These are phyloP conservation scores for Catalaphyllia jardinei DNA, from an alignment of 64 coral and sea anemone genomes.

Conservation along the genomic window DNA sequence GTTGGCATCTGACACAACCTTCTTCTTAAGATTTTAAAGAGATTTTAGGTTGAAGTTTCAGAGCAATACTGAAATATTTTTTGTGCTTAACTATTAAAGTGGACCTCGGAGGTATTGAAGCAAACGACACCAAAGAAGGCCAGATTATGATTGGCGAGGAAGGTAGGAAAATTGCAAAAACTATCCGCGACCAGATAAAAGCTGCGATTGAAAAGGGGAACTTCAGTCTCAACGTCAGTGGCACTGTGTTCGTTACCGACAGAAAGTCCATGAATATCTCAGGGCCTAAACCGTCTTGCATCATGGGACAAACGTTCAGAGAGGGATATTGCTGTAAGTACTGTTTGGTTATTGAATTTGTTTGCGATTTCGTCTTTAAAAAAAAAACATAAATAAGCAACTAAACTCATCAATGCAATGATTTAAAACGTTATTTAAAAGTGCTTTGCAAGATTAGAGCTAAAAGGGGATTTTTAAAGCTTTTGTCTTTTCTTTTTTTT, in stretches of 20 bases:
- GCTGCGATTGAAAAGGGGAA: conserved; percentile 32
- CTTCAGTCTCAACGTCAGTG: conserved; percentile 32
- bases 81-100: background rate
- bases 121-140: background rate
- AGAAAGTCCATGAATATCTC: conserved; percentile 18
- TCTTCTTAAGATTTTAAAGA: background rate
- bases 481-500: too few species aligned
- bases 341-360: background rate
- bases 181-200: conserved; percentile 16
- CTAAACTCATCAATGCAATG: too few species aligned
- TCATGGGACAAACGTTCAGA: conserved; percentile 30
- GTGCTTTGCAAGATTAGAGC: too few species aligned
- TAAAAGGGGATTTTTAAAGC: too few species aligned
- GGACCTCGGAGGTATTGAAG: background rate
- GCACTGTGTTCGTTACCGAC: conserved; percentile 9
- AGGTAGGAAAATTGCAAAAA: conserved; percentile 2
- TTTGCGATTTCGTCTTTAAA: background rate
- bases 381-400: too few species aligned
- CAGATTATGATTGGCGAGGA: background rate
- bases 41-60: too few species aligned
- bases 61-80: too few species aligned
- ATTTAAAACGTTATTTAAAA: too few species aligned
- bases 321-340: conserved; percentile 41
- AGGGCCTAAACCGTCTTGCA: background rate
- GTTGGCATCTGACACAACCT: background rate